A percentile compares a stretch with the other conserved stretches of the same genome.
Conservation (phyloP, 2,797 vertebrate genomes). For the Delichon dasypus region DNA sequence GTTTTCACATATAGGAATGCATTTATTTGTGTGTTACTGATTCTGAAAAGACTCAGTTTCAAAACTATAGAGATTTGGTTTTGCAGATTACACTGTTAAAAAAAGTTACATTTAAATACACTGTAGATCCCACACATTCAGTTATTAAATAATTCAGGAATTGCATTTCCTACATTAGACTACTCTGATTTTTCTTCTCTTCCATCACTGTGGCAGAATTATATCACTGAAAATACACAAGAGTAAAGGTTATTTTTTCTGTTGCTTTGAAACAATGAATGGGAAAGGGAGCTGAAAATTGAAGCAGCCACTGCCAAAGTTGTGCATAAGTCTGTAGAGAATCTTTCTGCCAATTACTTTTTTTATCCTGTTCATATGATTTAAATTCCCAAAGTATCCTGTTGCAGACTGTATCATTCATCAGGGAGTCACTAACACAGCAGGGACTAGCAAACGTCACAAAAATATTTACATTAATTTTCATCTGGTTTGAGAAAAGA, state of each 20-base stretch:
- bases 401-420: neutral
- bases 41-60: neutral
- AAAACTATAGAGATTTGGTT: neutral
- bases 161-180: neutral
- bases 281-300: neutral
- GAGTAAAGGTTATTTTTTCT: conserved; percentile 1
- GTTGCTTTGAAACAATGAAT: conserved; percentile 2
- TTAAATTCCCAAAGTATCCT: neutral
- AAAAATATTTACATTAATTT: neutral
- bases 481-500: neutral
- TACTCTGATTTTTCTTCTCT: neutral
- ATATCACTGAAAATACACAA: neutral
- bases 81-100: neutral
- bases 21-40: neutral
- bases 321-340: neutral
- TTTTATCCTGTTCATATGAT: neutral
- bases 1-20: neutral
- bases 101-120: neutral
- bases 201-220: neutral
- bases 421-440: neutral
- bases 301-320: neutral
- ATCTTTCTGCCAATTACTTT: neutral
- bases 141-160: neutral
- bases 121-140: neutral
- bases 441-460: neutral